phyloP scores from a whole-genome alignment of 2,888 invertebrate species.

The Rapana venosa region DNA sequence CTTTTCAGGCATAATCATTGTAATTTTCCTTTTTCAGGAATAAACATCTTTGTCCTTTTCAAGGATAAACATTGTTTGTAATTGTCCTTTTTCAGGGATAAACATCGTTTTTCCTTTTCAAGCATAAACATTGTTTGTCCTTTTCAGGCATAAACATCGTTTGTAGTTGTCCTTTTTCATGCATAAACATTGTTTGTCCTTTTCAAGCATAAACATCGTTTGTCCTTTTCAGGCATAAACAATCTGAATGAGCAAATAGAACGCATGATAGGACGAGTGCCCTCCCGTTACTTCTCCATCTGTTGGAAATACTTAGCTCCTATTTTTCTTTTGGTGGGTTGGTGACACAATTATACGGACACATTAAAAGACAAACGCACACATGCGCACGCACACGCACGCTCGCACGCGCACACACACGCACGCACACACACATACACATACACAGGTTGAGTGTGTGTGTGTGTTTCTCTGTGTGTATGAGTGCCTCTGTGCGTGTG shows the following conservation, averaged over 20 bases:
- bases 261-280: background rate
- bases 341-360: background rate
- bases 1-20: no score
- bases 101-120: no score
- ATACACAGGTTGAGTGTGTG: background rate
- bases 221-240: slow-evolving; percentile 1
- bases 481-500: no score
- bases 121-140: no score
- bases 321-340: background rate
- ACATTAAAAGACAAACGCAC: background rate
- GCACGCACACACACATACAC: background rate
- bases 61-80: no score
- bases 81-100: no score
- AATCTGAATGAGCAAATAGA: background rate
- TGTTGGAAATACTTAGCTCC: slow-evolving; percentile 16
- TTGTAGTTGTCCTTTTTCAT: no score
- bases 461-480: background rate
- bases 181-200: no score
- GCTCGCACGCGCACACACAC: background rate
- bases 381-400: background rate
- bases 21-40: no score
- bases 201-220: no score
- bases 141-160: no score
- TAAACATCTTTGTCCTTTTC: no score
- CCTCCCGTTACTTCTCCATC: background rate